phyloP scores from a whole-genome alignment of 2,113 vertebrate genomes.

The Vimba vimba region DNA sequence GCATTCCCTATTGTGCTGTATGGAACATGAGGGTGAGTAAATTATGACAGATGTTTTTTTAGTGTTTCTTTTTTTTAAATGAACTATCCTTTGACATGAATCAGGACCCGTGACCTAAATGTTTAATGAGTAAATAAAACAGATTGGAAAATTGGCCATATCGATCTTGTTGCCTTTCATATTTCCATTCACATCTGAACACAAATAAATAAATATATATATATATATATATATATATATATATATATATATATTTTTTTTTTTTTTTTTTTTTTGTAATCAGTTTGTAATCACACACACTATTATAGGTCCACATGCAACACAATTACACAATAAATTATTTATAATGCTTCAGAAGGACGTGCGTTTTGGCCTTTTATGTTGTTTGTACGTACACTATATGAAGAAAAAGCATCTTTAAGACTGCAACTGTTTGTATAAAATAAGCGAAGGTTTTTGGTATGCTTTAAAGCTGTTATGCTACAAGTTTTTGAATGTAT shows the following conservation, averaged over 20 bases:
- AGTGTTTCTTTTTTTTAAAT: not conserved
- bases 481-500: conserved; percentile 16
- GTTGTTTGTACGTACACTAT: conserved; percentile 54
- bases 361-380: conserved; percentile 51
- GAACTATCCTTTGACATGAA: not conserved
- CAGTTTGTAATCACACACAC: not conserved
- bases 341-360: conserved; percentile 36
- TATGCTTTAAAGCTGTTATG: conserved; percentile 6
- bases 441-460: conserved; percentile 14
- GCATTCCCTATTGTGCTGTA: not conserved
- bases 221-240: no score
- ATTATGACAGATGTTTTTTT: not conserved
- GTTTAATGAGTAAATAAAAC: not conserved
- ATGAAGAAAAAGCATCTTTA: conserved; percentile 33
- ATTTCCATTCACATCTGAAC: conserved; percentile 35
- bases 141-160: not conserved
- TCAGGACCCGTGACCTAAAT: not conserved
- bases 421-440: conserved; percentile 8
- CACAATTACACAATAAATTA: not conserved
- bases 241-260: not conserved
- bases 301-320: not conserved
- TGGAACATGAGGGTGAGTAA: not conserved
- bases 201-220: not conserved
- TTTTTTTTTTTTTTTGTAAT: not conserved
- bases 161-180: conserved; percentile 52